phyloP scores from a whole-genome alignment of 2,113 vertebrate genomes.

The Elaphurus davidianus region DNA sequence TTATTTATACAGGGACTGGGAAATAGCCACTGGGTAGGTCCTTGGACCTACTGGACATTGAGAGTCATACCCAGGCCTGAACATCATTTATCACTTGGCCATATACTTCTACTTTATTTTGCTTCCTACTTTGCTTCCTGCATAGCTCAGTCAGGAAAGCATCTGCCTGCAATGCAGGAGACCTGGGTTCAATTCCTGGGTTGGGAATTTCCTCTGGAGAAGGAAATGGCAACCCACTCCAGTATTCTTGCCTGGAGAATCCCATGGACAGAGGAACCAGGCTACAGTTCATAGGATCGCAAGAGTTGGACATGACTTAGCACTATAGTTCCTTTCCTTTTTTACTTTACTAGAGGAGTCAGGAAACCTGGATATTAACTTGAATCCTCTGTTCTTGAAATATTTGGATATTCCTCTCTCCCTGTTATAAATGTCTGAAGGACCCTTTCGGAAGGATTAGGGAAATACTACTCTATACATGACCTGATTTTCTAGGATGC shows the following conservation, averaged over 20 bases:
- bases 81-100: neutral
- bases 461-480: neutral
- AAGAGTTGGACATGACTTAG: neutral
- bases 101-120: neutral
- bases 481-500: neutral
- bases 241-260: neutral
- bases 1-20: neutral
- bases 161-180: rapidly evolving
- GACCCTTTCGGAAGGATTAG: neutral
- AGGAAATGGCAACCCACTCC: neutral
- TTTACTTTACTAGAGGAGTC: neutral
- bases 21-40: neutral
- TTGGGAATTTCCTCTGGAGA: neutral
- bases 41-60: neutral
- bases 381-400: neutral
- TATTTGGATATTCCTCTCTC: neutral
- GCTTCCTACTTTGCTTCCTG: neutral
- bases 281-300: neutral
- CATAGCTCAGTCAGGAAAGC: neutral
- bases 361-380: neutral
- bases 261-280: neutral
- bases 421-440: neutral
- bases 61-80: neutral
- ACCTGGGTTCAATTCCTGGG: neutral
- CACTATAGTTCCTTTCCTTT: neutral